These are phyloP conservation scores for Silurus lanzhouensis DNA, from an alignment of 2,797 vertebrate species.

Conservation along the genomic window DNA sequence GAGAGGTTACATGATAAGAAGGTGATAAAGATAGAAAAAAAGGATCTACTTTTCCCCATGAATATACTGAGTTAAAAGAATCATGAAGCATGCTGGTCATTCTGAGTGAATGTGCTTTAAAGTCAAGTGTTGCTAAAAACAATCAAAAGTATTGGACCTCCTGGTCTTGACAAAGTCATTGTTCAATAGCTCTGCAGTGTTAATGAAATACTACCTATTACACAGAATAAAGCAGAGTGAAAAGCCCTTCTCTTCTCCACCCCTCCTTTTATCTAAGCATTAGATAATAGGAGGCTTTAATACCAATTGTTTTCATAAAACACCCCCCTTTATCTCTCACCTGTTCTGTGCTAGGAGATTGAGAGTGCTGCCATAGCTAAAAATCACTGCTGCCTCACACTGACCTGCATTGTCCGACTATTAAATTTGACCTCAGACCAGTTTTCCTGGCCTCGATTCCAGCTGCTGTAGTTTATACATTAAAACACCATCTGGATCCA, in stretches of 20 bases:
- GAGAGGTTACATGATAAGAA: background rate
- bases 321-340: constrained; percentile 12
- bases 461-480: constrained; percentile 24
- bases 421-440: constrained; percentile 28
- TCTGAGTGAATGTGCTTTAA: constrained; percentile 17
- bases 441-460: background rate
- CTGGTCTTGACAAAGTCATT: constrained; percentile 35
- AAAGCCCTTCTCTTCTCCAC: background rate
- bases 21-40: constrained; percentile 15
- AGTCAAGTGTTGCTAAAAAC: constrained; percentile 36
- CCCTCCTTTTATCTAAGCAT: constrained; percentile 9
- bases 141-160: constrained; percentile 47
- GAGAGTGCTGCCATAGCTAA: constrained; percentile 14
- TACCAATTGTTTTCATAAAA: background rate
- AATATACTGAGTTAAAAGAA: constrained; percentile 33
- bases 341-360: background rate
- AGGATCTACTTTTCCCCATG: constrained; percentile 23
- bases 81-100: constrained; percentile 29
- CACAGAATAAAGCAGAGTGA: background rate
- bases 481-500: constrained; percentile 15
- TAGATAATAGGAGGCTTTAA: background rate
- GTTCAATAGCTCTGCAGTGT: constrained; percentile 43
- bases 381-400: constrained; percentile 9
- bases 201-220: constrained; percentile 26
- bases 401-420: constrained; percentile 6